phyloP scores from a whole-genome alignment of 2,888 invertebrate species.

The Xestia rhomboidea region DNA sequence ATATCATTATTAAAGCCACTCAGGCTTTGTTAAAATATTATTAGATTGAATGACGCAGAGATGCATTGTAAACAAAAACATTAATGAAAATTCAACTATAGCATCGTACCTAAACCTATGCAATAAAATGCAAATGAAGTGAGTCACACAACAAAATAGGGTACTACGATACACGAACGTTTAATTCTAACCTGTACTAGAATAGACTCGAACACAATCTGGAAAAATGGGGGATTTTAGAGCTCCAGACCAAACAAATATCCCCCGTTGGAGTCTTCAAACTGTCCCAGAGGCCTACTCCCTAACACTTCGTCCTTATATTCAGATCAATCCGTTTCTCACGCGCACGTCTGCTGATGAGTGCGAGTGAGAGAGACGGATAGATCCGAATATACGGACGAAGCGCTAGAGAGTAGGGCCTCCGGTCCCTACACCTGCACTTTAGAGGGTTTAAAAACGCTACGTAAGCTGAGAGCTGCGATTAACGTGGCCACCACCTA shows the following conservation, averaged over 20 bases:
- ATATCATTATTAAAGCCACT: slow-evolving; percentile 1
- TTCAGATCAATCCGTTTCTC: no score
- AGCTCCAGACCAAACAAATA: background rate
- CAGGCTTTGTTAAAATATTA: background rate
- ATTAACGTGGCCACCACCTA: background rate
- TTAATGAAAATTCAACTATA: background rate
- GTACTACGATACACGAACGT: background rate
- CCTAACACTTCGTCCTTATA: no score
- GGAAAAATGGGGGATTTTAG: background rate
- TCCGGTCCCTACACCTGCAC: background rate
- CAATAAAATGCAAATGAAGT: background rate
- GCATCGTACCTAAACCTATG: background rate
- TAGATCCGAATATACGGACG: no score
- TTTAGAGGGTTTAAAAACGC: background rate
- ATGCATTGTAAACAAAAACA: slow-evolving; percentile 30
- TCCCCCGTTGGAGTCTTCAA: background rate
- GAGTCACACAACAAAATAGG: background rate
- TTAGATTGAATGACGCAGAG: slow-evolving; percentile 36
- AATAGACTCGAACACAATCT: background rate
- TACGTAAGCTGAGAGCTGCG: background rate
- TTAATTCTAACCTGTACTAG: no score
- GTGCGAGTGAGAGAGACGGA: no score
- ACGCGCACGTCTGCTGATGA: no score
- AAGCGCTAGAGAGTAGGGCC: no score
- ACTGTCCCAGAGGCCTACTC: background rate